These are phyloP conservation scores for Lindbergichthys nudifrons DNA, from an alignment of 2,797 vertebrate species.

Conservation along the genomic window DNA sequence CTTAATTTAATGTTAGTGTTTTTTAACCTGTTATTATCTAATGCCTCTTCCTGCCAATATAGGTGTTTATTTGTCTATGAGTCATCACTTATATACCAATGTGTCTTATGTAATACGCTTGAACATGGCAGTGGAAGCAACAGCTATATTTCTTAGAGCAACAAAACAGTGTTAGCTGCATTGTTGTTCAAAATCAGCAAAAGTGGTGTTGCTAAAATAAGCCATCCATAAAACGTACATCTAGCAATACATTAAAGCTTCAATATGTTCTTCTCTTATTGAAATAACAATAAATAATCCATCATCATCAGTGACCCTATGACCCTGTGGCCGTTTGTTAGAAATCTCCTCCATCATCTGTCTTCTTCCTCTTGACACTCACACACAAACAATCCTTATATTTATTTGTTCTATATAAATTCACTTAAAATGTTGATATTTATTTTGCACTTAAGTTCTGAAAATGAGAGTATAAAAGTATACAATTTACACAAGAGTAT, in stretches of 20 bases:
- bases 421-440: no score
- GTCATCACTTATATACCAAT: conserved; percentile 25
- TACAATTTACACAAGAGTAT: no score
- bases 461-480: no score
- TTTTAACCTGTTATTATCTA: neutral
- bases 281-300: neutral
- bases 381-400: neutral
- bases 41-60: conserved; percentile 5
- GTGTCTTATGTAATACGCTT: conserved; percentile 61
- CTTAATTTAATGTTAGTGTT: neutral
- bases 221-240: neutral
- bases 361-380: neutral
- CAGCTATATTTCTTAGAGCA: conserved; percentile 35
- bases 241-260: neutral
- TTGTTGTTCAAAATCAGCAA: neutral
- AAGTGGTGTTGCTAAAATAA: neutral
- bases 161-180: neutral
- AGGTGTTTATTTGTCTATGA: conserved; percentile 17
- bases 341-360: neutral
- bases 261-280: neutral
- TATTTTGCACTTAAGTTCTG: no score
- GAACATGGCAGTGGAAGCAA: conserved; percentile 25
- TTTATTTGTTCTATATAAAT: no score
- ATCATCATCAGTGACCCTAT: neutral
- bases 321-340: neutral